A percentile compares a stretch with the other conserved stretches of the same genome.
These are phyloP conservation scores for Synergus gifuensis DNA, from an alignment of 2,888 invertebrate species.

Conservation along the genomic window DNA sequence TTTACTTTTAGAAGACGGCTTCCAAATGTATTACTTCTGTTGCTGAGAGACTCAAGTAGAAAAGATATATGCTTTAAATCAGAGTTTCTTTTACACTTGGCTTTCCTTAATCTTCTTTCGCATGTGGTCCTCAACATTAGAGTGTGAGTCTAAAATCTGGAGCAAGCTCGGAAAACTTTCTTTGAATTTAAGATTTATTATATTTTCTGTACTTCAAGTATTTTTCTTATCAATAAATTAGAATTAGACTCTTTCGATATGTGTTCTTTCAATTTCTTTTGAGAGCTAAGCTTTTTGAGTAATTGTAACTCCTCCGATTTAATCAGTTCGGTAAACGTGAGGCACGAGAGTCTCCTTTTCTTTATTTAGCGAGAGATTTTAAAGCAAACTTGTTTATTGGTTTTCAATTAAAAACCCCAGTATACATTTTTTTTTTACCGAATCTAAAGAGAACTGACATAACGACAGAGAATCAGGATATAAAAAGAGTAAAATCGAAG, in stretches of 20 bases:
- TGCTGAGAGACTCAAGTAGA: neutral
- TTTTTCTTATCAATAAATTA: neutral
- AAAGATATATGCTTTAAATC: neutral
- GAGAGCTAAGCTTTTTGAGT: neutral
- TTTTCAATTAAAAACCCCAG: neutral
- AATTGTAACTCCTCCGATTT: neutral
- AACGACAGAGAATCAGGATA: neutral
- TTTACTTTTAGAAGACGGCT: constrained; percentile 2
- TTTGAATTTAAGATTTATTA: neutral
- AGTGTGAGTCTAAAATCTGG: constrained; percentile 1
- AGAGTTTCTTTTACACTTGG: constrained; percentile 11
- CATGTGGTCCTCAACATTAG: neutral
- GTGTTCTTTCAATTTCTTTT: neutral
- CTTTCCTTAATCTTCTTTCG: constrained; percentile 10
- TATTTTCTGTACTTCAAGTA: neutral
- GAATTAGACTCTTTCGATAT: neutral
- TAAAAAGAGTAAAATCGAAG: neutral
- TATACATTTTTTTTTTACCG: neutral
- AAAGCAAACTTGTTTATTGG: neutral
- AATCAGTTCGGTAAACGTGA: neutral
- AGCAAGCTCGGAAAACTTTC: neutral
- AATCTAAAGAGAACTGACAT: neutral
- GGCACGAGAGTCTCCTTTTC: neutral
- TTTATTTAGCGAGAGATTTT: neutral
- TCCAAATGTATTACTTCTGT: constrained; percentile 3